A percentile compares a stretch with the other conserved stretches of the same genome.
phyloP scores from a whole-genome alignment of 2,888 invertebrate species.

The Amphipoea oculea region DNA sequence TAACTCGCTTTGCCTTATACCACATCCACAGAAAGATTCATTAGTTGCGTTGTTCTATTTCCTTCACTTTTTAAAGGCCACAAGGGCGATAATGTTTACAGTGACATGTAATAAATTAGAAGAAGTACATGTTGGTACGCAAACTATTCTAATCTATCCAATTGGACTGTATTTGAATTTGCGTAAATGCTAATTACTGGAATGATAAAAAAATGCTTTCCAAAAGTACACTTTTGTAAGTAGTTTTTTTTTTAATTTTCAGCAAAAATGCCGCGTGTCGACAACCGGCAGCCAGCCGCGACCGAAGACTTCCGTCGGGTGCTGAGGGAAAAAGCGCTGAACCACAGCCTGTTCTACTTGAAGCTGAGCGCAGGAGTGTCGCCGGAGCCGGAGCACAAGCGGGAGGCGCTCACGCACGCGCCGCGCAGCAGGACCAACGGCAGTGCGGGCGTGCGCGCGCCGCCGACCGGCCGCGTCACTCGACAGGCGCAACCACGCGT shows the following conservation, averaged over 20 bases:
- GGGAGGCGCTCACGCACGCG: conserved; percentile 67
- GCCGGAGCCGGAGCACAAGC: conserved; percentile 74
- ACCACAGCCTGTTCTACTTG: conserved; percentile 88
- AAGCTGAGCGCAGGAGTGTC: conserved; percentile 84
- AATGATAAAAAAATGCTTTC: background rate
- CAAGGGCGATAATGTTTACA: conserved; percentile 48
- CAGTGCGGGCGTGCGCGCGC: conserved; percentile 85
- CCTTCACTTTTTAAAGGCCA: conserved; percentile 45
- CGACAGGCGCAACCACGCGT: conserved; percentile 85
- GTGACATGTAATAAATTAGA: conserved; percentile 55
- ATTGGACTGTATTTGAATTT: conserved; percentile 15
- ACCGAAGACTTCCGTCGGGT: conserved; percentile 88
- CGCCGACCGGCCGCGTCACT: conserved; percentile 81
- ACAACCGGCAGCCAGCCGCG: conserved; percentile 74
- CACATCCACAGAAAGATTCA: conserved; percentile 41
- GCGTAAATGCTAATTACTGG: conserved; percentile 12
- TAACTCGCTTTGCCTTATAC: conserved; percentile 27
- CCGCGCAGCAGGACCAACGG: conserved; percentile 69
- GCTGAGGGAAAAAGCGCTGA: conserved; percentile 87
- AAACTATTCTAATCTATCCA: conserved; percentile 22
- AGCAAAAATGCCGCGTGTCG: conserved; percentile 84
- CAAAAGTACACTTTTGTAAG: background rate
- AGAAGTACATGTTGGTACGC: conserved; percentile 20
- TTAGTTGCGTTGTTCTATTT: conserved; percentile 37
- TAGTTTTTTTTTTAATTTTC: conserved; percentile 33